Percentiles rank a stretch among this genome's conserved stretches.
Conservation (phyloP, 2,888 invertebrate species). For the Luperina nickerlii region DNA sequence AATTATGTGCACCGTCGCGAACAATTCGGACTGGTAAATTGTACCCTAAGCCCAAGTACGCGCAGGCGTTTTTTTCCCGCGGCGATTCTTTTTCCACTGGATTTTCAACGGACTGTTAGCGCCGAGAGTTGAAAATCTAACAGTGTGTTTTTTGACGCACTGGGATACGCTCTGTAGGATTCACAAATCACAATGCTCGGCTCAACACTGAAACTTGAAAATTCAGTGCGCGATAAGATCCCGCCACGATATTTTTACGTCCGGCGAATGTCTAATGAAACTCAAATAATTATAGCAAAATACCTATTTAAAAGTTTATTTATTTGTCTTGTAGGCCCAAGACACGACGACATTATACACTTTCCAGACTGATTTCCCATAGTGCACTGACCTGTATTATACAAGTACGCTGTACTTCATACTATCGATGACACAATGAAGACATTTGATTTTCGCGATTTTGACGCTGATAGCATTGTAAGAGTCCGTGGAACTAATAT, state of each 20-base stretch:
- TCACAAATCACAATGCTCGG: background rate
- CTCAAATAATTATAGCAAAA: background rate
- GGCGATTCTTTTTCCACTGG: background rate
- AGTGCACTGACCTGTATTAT: background rate
- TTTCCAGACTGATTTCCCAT: background rate
- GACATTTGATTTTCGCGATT: too few species aligned
- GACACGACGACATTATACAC: background rate
- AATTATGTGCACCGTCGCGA: background rate
- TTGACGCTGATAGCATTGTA: too few species aligned
- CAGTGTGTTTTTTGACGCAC: background rate
- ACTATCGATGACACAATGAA: too few species aligned
- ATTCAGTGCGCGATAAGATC: background rate
- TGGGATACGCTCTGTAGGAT: background rate
- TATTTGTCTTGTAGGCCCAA: background rate
- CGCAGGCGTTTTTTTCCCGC: background rate
- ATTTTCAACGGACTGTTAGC: background rate
- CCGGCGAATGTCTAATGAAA: background rate
- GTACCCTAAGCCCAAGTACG: too few species aligned
- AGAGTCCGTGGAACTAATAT: too few species aligned
- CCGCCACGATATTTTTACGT: too few species aligned
- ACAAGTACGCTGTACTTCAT: too few species aligned
- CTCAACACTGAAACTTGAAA: background rate
- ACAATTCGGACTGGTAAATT: background rate
- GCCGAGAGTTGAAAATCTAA: background rate
- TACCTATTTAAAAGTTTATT: background rate